A percentile compares a stretch with the other conserved stretches of the same genome.
phyloP scores from a whole-genome alignment of 2,888 invertebrate species.

The Escarpia spicata region DNA sequence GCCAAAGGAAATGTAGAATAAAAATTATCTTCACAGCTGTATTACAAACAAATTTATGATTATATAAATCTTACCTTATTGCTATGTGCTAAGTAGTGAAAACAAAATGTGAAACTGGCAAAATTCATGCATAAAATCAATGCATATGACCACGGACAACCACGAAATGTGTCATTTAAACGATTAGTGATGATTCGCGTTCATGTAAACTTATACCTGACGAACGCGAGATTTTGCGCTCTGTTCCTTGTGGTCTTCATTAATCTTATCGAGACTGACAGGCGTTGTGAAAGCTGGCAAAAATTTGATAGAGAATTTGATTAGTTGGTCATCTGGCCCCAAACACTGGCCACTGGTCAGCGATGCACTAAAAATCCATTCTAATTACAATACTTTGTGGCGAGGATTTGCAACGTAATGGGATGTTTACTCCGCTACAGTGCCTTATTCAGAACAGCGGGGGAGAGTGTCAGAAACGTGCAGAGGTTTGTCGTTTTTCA shows the following conservation, averaged over 20 bases:
- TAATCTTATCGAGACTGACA: background rate
- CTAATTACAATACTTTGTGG: conserved; percentile 6
- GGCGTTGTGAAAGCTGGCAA: background rate
- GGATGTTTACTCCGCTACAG: background rate
- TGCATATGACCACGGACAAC: no score
- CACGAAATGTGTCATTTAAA: background rate
- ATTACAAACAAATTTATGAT: no score
- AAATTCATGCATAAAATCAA: no score
- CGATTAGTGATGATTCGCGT: background rate
- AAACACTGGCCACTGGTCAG: conserved; percentile 12
- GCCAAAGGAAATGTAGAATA: no score
- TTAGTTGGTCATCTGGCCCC: background rate
- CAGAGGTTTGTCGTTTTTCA: background rate
- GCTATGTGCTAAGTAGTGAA: no score
- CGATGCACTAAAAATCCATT: background rate
- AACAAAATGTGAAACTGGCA: no score
- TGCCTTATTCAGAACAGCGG: background rate
- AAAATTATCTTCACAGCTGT: no score
- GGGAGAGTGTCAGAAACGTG: background rate
- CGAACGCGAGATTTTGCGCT: background rate
- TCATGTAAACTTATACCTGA: background rate
- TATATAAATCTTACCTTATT: no score
- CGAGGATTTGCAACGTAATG: background rate
- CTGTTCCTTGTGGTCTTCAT: background rate
- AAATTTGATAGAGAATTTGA: background rate